Evolutionary conservation across 2,888 invertebrate genomes (phyloP), one percentile per base, ranked within the genome.

Genomic region (Stictocephala bisonia): DNA sequence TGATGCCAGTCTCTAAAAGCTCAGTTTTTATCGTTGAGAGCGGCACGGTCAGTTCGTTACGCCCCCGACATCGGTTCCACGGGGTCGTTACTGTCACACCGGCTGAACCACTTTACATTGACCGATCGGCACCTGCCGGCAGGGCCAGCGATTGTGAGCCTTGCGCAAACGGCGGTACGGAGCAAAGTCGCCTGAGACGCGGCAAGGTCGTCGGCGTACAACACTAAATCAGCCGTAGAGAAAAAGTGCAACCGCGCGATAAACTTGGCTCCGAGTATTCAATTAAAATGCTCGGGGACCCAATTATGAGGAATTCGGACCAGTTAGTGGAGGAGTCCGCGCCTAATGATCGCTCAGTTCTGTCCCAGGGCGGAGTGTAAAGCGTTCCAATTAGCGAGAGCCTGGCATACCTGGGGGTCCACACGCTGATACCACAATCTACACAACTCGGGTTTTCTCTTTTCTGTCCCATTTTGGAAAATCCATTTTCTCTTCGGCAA

Each of bases 231-330:
- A 60, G 4, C 56, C 35, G 60, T n/a, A 27, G 56, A 56, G 29
- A 60, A 60, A 60, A 60, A 60, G n/a, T 27, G 60, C 60, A 29
- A 13, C 60, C 60, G 60, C n/a, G n/a, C 40, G 60, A 60, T 60
- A 60, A 60, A 60, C 60, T 35, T 13, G 11, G 60, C 60, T 35
- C 35, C 35, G n/a, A 60, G 60, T 60, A 60, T 60, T 60, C 60
- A 60, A 60, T 60, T 60, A 60, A 60, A 60, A 60, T 60, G 35
- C 60, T 40, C 60, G 60, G 15, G 40, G 60, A 60, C 60, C 60
- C 60, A 60, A 60, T 60, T 60, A 60, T 60, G 60, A 60, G 18
- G 60, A 53, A 22, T 60, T 40, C 40, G 56, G 27, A 26, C 53
- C 20, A 20, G 18, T 6, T n/a, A n/a, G n/a, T n/a, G n/a, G n/a